Evolutionary conservation across 2,888 invertebrate genomes (phyloP), one percentile per base, ranked within the genome.

Genomic region (Hesperia comma): DNA sequence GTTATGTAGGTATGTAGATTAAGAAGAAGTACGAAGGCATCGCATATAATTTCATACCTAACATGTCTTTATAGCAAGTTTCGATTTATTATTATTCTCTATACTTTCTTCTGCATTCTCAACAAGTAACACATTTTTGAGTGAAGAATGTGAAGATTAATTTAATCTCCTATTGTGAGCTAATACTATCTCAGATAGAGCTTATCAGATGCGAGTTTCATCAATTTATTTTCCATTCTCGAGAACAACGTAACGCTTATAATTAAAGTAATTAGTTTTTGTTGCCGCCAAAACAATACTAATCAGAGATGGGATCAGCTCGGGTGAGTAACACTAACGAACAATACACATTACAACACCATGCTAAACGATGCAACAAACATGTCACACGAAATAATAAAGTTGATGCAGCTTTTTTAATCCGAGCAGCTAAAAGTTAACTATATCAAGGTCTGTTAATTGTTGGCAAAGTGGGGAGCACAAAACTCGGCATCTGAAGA

Each of bases 231-330:
- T 61, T 19, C 66, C 51, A 67, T 67, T 61, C 55, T 67, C 12
- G 46, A 55, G 51, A 55, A 17, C 15, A 2, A 46, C 53, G 37
- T 61, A 49, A 55, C 15, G n/a, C 32, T 33, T 37, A 12, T 56
- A 51, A 61, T 46, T 54, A 41, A 68, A 70, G 72, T 78, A 81
- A 84, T 82, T 79, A 82, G 71, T 56, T 76, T 80, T 75, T 72
- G 77, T 79, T 81, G 75, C 78, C 53, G 67, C 77, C 72, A 75
- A 79, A 84, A 83, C 82, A 82, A 80, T 79, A 78, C 77, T 76
- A 79, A 80, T 79, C 78, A 74, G 68, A 69, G 72, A 70, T 74
- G 67, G 46, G 69, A 78, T 73, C 26, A 40, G 66, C 62, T 68
- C 69, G 54, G 55, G 62, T 67, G 62, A 67, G 49, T 58, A 57